Evolutionary conservation across 2,888 invertebrate species (phyloP).

Genomic region (Tetragonula carbonaria): DNA sequence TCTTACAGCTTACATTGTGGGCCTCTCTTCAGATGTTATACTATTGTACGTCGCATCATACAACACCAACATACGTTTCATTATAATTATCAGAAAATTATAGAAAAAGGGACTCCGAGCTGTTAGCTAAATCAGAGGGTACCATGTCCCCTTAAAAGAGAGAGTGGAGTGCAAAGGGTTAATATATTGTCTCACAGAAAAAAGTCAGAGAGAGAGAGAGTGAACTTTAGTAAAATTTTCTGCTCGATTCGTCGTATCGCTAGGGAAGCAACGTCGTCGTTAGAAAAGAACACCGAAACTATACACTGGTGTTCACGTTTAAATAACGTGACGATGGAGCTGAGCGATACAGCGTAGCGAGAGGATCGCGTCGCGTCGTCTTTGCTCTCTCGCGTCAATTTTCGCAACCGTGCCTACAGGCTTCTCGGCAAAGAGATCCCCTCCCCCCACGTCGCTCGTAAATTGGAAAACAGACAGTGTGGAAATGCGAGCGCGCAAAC

Average conservation of each 20-base stretch:
- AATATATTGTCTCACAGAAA: not conserved
- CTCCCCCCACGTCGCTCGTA: constrained; percentile 47
- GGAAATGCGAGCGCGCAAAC: constrained; percentile 1
- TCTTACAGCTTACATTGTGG: no score
- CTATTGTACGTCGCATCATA: no score
- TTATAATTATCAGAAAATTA: no score
- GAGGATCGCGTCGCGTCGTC: constrained; percentile 33
- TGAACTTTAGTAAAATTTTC: not conserved
- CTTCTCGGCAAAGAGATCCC: constrained; percentile 19
- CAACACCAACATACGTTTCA: no score
- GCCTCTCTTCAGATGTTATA: no score
- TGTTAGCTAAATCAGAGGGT: no score
- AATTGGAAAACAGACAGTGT: constrained; percentile 74
- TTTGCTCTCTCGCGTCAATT: constrained; percentile 50
- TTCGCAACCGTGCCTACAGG: constrained; percentile 13
- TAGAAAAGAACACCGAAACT: not conserved
- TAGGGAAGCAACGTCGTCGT: no score
- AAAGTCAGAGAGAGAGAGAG: not conserved
- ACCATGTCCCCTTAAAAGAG: no score
- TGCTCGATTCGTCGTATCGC: not conserved
- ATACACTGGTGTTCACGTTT: constrained; percentile 13
- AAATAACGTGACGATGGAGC: constrained; percentile 5
- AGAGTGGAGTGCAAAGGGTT: no score
- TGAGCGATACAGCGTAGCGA: no score
- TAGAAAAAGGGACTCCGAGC: no score